Conservation (phyloP, 2,113 vertebrate genomes). For the Ptilonorhynchus violaceus region DNA sequence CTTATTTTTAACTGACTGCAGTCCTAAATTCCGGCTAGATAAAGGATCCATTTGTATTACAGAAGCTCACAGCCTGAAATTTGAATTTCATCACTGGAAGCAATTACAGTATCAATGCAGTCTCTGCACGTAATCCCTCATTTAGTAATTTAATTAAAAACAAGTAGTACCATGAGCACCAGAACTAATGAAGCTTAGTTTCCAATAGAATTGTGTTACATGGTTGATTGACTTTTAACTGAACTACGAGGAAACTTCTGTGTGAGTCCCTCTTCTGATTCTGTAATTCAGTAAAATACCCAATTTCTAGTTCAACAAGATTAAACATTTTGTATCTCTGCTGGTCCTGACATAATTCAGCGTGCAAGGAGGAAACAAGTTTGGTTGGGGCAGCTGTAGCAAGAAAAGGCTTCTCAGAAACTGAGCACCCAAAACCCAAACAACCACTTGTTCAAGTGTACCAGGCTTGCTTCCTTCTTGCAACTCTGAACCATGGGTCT, state of each 20-base stretch:
- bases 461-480: neutral
- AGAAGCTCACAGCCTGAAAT: neutral
- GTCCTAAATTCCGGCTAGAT: neutral
- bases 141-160: constrained; percentile 65
- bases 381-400: neutral
- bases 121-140: constrained; percentile 18
- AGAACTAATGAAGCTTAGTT: constrained; percentile 41
- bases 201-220: neutral
- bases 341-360: neutral
- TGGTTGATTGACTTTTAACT: neutral
- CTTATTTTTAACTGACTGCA: neutral
- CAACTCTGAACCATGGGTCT: neutral
- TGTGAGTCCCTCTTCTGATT: neutral
- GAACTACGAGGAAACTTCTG: neutral
- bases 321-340: neutral
- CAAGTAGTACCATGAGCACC: neutral
- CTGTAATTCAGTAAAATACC: neutral
- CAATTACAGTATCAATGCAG: constrained; percentile 25
- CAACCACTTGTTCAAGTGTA: neutral
- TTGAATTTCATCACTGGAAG: constrained; percentile 47
- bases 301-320: neutral
- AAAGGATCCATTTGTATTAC: constrained; percentile 17
- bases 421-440: neutral
- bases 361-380: neutral
- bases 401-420: neutral